Conservation (phyloP, 2,113 vertebrate genomes). For the Chlorodrepanis virens region DNA sequence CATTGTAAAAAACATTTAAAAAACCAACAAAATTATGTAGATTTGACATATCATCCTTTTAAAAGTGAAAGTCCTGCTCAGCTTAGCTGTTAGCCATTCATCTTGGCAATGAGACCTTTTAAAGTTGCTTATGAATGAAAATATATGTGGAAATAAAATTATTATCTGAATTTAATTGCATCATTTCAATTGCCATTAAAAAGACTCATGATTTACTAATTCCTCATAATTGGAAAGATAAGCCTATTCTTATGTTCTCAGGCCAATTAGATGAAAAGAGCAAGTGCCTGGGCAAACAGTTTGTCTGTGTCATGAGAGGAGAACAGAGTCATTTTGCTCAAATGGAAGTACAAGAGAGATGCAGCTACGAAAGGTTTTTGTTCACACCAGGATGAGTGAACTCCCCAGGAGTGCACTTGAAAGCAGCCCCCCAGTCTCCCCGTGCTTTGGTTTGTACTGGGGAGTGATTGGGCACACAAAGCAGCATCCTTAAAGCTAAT, state of each 20-base stretch:
- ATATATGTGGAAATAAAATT: background rate
- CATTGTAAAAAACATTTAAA: background rate
- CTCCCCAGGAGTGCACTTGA: too few species aligned
- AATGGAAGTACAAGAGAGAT: background rate
- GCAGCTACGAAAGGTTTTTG: background rate
- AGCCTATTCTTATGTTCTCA: background rate
- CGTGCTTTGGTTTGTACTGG: background rate
- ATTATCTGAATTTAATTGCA: slow-evolving; percentile 1
- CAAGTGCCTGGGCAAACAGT: background rate
- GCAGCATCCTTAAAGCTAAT: background rate
- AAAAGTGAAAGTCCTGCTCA: background rate
- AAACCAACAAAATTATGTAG: background rate
- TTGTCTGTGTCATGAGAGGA: background rate
- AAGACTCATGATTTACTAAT: background rate
- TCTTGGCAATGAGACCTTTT: background rate
- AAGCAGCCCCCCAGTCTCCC: fast-evolving
- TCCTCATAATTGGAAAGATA: background rate
- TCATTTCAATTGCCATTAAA: background rate
- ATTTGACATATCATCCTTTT: background rate
- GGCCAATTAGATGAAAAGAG: background rate
- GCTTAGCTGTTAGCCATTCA: background rate
- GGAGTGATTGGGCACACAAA: background rate
- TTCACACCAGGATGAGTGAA: background rate
- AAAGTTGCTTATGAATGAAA: background rate
- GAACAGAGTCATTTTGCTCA: background rate